These are phyloP conservation scores for Rhorus exstirpatorius DNA, from an alignment of 2,888 invertebrate genomes.

Conservation along the genomic window DNA sequence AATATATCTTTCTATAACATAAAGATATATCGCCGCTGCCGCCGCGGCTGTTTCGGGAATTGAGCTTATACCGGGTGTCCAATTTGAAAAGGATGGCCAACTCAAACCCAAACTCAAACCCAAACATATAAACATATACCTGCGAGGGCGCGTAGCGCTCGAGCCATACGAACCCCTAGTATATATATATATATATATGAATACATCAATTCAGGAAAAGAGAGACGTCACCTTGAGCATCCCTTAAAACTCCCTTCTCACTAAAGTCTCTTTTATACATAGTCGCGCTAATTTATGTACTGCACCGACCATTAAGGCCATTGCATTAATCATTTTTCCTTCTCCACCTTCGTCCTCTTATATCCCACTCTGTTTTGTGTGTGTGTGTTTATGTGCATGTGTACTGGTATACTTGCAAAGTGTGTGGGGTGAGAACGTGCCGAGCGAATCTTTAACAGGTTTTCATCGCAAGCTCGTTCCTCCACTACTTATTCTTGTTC, in stretches of 20 bases:
- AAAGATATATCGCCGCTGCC: too few relatives aligned
- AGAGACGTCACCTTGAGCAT: slow-evolving; percentile 27
- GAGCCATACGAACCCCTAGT: too few relatives aligned
- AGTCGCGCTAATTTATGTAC: slow-evolving; percentile 72
- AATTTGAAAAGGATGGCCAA: too few relatives aligned
- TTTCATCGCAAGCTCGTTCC: slow-evolving; percentile 51
- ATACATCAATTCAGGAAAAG: background rate
- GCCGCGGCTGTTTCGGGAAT: too few relatives aligned
- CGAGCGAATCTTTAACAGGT: slow-evolving; percentile 70
- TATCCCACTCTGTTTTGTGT: slow-evolving; percentile 21
- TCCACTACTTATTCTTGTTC: slow-evolving; percentile 31
- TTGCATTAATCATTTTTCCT: slow-evolving; percentile 72
- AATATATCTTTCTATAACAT: too few relatives aligned
- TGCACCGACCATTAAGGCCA: slow-evolving; percentile 69
- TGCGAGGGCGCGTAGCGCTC: too few relatives aligned
- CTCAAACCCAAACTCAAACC: too few relatives aligned
- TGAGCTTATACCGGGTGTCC: too few relatives aligned
- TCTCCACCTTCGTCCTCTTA: slow-evolving; percentile 8
- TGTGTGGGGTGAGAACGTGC: slow-evolving; percentile 48
- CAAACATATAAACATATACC: too few relatives aligned
- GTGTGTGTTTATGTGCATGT: too few relatives aligned
- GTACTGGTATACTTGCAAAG: slow-evolving; percentile 38
- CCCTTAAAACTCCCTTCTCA: slow-evolving; percentile 26
- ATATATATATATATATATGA: slow-evolving; percentile 13
- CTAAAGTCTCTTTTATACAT: slow-evolving; percentile 13